Evolutionary conservation across 2,888 invertebrate species (phyloP).

Genomic region (Eudasyphora cyanicolor): DNA sequence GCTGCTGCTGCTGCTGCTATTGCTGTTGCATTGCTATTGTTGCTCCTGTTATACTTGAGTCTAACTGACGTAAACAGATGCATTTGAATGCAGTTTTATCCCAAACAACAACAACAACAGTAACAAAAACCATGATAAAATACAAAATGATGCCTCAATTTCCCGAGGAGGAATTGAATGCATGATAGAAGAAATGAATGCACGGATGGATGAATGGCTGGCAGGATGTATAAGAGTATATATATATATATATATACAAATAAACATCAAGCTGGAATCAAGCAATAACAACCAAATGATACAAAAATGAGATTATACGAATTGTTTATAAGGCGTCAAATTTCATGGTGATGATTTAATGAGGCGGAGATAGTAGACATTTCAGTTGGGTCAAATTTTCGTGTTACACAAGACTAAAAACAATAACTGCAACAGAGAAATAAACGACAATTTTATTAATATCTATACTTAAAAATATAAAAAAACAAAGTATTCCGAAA

Average conservation of each 20-base stretch:
- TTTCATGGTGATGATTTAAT: neutral
- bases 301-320: too few relatives aligned
- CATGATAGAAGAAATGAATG: neutral
- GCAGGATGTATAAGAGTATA: neutral
- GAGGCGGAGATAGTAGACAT: neutral
- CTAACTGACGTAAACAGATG: neutral
- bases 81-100: constrained; percentile 1
- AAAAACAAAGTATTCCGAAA: too few relatives aligned
- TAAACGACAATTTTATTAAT: too few relatives aligned
- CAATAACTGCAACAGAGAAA: neutral
- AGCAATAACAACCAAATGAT: too few relatives aligned
- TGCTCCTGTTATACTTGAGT: neutral
- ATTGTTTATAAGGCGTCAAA: neutral
- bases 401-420: neutral
- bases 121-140: neutral
- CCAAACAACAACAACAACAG: neutral
- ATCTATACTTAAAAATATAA: too few relatives aligned
- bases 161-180: neutral
- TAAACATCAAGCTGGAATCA: too few relatives aligned
- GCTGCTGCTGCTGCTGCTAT: neutral
- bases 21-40: neutral
- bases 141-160: constrained; percentile 10
- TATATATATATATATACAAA: too few relatives aligned
- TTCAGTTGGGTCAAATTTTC: neutral
- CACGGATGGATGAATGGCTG: neutral